Evolutionary conservation across 2,113 vertebrate genomes (phyloP).

Genomic region (Lichenostomus cassidix): DNA sequence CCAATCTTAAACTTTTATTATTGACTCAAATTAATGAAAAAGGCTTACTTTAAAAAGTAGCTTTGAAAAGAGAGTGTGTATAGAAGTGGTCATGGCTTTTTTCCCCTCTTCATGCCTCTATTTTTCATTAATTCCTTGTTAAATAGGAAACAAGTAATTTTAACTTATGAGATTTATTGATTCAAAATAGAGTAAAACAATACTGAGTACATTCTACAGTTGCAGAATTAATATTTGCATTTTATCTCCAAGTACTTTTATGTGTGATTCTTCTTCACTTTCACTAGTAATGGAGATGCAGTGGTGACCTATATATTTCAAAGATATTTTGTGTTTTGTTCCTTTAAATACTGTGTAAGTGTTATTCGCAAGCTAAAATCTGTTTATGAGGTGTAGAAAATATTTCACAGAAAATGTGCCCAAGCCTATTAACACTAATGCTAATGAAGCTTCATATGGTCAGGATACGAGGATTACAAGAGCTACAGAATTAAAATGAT

Average conservation of each 20-base stretch:
- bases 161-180: background rate
- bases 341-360: background rate
- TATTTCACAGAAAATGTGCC: background rate
- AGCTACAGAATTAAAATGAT: background rate
- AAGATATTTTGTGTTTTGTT: background rate
- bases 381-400: background rate
- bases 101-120: background rate
- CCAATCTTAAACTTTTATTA: background rate
- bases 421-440: background rate
- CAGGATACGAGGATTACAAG: background rate
- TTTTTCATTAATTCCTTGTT: background rate
- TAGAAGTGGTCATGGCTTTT: fast-evolving
- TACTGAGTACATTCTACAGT: background rate
- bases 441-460: background rate
- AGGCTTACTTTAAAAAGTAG: background rate
- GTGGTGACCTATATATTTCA: background rate
- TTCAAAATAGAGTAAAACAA: background rate
- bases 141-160: background rate
- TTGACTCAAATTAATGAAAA: background rate
- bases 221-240: background rate
- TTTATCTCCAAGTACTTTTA: background rate
- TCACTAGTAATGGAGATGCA: background rate
- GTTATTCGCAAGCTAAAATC: background rate
- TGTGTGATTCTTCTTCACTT: background rate
- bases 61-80: background rate